Evolutionary conservation across 2,888 invertebrate species (phyloP).

Genomic region (Drosophila crucigera): DNA sequence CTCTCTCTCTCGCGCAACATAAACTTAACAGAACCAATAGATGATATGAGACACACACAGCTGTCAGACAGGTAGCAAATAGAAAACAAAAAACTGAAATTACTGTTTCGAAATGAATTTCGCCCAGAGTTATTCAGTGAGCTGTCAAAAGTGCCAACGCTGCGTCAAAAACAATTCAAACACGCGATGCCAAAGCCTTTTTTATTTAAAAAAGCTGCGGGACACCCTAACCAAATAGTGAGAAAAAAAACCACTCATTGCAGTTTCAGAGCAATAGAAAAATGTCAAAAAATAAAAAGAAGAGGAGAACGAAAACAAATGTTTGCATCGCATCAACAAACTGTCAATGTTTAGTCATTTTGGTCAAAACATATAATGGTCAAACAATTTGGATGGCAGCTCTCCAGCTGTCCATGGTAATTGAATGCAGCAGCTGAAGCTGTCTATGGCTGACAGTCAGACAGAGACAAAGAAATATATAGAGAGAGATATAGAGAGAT

Average conservation of each 20-base stretch:
- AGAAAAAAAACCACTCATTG: not conserved
- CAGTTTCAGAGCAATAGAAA: constrained; percentile 19
- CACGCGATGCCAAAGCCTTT: constrained; percentile 21
- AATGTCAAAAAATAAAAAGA: not conserved
- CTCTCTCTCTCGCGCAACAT: not conserved
- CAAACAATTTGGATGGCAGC: constrained; percentile 45
- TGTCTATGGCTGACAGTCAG: constrained; percentile 47
- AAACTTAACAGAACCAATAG: constrained; percentile 27
- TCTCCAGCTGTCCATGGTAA: constrained; percentile 44
- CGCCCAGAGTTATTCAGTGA: constrained; percentile 28
- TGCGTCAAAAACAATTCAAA: constrained; percentile 54
- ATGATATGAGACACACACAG: constrained; percentile 14
- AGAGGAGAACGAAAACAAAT: constrained; percentile 26
- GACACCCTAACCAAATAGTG: constrained; percentile 10
- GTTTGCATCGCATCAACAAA: constrained; percentile 34
- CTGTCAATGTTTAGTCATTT: constrained; percentile 64
- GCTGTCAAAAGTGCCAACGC: constrained; percentile 55
- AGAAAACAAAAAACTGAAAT: not conserved
- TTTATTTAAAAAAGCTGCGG: constrained; percentile 32
- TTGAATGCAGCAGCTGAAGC: constrained; percentile 67
- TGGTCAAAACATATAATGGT: constrained; percentile 71
- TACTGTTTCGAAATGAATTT: constrained; percentile 17
- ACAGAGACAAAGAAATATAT: not conserved
- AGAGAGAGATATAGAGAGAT: not conserved
- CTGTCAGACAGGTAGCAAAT: constrained; percentile 11